Base-by-base conservation (phyloP, 2,113 vertebrate genomes). In the Polyodon spathula region DNA sequence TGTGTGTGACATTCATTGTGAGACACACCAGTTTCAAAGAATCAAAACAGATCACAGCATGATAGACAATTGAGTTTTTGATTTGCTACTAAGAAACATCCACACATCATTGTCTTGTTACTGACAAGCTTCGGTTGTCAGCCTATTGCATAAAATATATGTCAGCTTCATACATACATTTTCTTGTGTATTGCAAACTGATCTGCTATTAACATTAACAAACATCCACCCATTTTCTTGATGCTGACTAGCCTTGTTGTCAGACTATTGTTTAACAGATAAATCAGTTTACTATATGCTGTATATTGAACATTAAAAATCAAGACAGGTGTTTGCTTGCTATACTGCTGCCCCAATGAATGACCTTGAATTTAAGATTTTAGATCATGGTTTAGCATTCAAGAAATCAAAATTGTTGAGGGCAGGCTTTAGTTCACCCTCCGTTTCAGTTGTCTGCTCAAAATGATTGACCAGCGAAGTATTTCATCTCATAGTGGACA, bases 401-500 rank as follows among this genome's bases (percentile, higher is more conserved):
- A 56, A 9, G 41, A 46, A 57, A 59, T 60, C 64, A 58, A 52
- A 67, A 67, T 17, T 70, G 62, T 69, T 65, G 50, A 58, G 27
- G 9, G 5, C 66, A 61, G 63, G 62, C 70, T 71, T 68, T 42
- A 58, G 44, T 59, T 67, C 54, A 59, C 41, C 58, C 52, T 60
- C 39, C 6, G 16, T 70, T 66, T 65, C 72, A 41, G 56, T 48
- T 66, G 38, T 68, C 59, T 50, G 1, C 1, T 63, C 5, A 54
- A 67, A 66, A 63, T 57, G 52, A 77, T 68, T 66, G 62, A 67
- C 56, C 61, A 74, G 7, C 7, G 17, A 64, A 70, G 54, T 65
- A 64, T 72, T 76, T 71, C 55, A 78, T 75, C 68, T 72, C 57
- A 50, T 66, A n/a, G 2, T 76, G 54, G 37, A 56, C 50, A 17